Conservation (phyloP, 2,797 vertebrate species). For the Echiichthys vipera region DNA sequence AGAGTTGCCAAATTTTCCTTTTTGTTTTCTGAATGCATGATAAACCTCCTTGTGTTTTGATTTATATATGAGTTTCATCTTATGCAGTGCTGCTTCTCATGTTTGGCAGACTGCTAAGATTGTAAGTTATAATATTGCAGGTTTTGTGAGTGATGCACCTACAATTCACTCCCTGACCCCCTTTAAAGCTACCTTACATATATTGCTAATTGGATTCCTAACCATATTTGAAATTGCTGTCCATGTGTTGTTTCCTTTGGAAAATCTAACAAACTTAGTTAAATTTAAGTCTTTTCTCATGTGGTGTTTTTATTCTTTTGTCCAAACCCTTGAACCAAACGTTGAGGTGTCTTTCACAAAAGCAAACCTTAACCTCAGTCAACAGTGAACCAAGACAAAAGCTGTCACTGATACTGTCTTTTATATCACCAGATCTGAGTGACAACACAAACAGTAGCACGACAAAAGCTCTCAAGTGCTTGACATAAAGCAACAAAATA, state of each 20-base stretch:
- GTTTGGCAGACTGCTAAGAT: background rate
- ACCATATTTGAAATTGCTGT: background rate
- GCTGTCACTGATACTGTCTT: background rate
- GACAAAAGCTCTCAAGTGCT: background rate
- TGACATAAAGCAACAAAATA: background rate
- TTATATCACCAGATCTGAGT: background rate
- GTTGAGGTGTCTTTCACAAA: background rate
- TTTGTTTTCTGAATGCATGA: background rate
- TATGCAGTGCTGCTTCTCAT: background rate
- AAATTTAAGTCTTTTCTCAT: background rate
- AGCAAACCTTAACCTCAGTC: background rate
- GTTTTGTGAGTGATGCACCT: background rate
- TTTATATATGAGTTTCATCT: background rate
- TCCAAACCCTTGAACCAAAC: background rate
- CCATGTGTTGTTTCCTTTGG: background rate
- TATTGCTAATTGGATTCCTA: slow-evolving; percentile 6
- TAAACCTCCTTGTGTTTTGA: slow-evolving; percentile 6
- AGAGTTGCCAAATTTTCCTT: slow-evolving; percentile 1
- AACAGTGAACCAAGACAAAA: background rate
- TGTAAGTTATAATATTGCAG: background rate
- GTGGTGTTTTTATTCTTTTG: background rate
- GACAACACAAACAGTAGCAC: background rate
- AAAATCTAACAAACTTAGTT: background rate
- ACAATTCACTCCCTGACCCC: background rate
- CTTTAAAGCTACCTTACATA: slow-evolving; percentile 8